Base-by-base conservation (phyloP, 2,797 vertebrate genomes). In the Rhinichthys osculus region DNA sequence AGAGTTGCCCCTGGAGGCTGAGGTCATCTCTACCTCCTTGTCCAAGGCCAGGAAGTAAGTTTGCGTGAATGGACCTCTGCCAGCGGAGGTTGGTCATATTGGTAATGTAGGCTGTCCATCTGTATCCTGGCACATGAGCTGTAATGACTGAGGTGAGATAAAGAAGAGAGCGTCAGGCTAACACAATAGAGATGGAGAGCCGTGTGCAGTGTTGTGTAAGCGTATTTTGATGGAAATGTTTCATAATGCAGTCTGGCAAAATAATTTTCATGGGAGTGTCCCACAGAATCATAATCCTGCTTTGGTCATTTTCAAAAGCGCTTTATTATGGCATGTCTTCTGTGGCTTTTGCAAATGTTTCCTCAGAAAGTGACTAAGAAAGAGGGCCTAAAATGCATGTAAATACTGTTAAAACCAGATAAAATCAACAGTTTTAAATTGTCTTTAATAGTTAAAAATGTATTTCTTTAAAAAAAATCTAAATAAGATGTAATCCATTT, bases 11-110 rank as follows among this genome's bases (percentile, higher is more conserved):
- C 91, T 64, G 80, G 94, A 93, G 94, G 94, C 93, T 91, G 93
- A 94, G 93, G 93, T 95, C 93, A 94, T 93, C 85, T 85, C 88
- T 90, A 85, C 91, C 92, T 93, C 86, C 92, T 92, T 90, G 89
- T 93, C 91, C 90, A 89, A 87, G 90, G 87, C 89, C 92, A 93
- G 90, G 90, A 94, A 93, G 92, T 92, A 92, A 89, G 91, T 93
- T 91, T 90, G 89, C 87, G 79, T 91, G 89, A 94, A 92, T 92
- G 87, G 89, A 93, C 85, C 88, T 89, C 27, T 90, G 88, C 88
- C 88, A 86, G 87, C 91, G 88, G 83, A 87, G 66, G 89, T 92
- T 87, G 80, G 82, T 82, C 83, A 35, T 88, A 88, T 90, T 78
- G 83, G 79, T 90, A 86, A 90, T 88, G 84, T 82, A 78, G 85